phyloP scores from a whole-genome alignment of 2,113 vertebrate genomes.

The Muscicapa adusta region DNA sequence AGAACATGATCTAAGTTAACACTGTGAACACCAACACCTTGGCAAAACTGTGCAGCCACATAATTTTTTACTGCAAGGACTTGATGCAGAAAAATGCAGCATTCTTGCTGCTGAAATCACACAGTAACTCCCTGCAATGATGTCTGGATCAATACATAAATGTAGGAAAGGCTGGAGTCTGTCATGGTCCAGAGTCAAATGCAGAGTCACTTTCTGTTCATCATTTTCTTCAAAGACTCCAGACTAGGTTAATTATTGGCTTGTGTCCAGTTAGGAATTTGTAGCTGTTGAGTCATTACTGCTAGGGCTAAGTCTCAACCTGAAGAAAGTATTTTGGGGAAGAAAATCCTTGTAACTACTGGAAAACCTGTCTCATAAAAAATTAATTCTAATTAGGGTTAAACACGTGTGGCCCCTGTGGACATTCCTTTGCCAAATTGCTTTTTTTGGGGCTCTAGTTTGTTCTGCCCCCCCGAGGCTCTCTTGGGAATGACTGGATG shows the following conservation, averaged over 20 bases:
- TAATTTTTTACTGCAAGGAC: not conserved
- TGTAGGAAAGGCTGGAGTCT: not conserved
- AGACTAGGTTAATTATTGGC: not conserved
- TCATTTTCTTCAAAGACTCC: not conserved
- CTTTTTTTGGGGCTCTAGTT: not conserved
- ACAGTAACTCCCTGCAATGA: not conserved
- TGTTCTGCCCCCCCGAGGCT: not conserved
- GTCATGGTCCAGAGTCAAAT: not conserved
- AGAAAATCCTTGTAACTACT: not conserved
- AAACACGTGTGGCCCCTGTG: not conserved
- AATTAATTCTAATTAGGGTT: not conserved
- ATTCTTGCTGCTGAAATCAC: not conserved
- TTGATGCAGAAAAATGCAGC: not conserved
- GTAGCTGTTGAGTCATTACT: not conserved
- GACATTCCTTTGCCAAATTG: not conserved
- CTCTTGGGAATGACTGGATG: not conserved
- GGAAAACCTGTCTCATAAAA: not conserved
- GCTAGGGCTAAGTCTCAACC: not conserved
- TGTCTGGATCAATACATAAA: not conserved
- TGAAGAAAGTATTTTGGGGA: not conserved
- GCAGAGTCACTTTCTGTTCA: not conserved
- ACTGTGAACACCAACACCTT: not conserved
- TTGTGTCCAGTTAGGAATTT: not conserved
- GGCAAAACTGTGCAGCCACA: not conserved
- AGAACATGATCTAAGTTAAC: not conserved